Evolutionary conservation across 30 jellyfish, hydroid and myxozoan genomes (phyloP), one percentile per base, ranked within the genome.

Genomic region (Aurelia sp.): DNA sequence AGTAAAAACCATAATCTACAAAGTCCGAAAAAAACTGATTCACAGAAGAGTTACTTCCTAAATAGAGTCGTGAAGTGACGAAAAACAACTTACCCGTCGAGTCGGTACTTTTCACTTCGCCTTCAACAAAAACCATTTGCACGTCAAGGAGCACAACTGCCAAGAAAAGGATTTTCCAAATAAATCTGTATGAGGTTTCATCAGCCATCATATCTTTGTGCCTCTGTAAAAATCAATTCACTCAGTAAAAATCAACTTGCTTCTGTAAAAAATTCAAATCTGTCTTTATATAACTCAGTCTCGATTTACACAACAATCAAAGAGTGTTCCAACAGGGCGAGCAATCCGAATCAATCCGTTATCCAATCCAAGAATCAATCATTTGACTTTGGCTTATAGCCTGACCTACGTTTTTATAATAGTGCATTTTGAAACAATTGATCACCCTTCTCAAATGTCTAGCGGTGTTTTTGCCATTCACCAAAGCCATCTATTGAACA

Each of bases 401-500:
- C 37, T 70, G 67, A 70, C 81, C 81, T 44, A 41, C 15, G 81
- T 70, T 20, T 37, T 30, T 73, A 22, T 47, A 41, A 50, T 37
- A 19, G 76, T 11, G 35, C 11, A 16, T 13, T 16, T 59, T 76
- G 60, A 59, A 55, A 76, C 87, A 76, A 76, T 76, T 33, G 58
- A 57, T 20, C 35, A 40, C 73, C 37, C 87, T 76, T 76, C 87
- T 76, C 87, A 76, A 31, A 76, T 76, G 87, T 57, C 87, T 58
- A 59, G 87, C 87, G 87, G 87, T 76, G 76, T 59, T 76, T 76
- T 61, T 31, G 87, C 76, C 63, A 50, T 76, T 73, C 71, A 76
- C 62, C 23, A 76, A 58, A 76, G 76, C 76, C 87, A 61, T 76
- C 71, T 19, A 47, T 22, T 4, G 17, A 52, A 73, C 84, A 73